These are phyloP conservation scores for Folsomia candida DNA, from an alignment of 2,888 invertebrate genomes.

Conservation along the genomic window DNA sequence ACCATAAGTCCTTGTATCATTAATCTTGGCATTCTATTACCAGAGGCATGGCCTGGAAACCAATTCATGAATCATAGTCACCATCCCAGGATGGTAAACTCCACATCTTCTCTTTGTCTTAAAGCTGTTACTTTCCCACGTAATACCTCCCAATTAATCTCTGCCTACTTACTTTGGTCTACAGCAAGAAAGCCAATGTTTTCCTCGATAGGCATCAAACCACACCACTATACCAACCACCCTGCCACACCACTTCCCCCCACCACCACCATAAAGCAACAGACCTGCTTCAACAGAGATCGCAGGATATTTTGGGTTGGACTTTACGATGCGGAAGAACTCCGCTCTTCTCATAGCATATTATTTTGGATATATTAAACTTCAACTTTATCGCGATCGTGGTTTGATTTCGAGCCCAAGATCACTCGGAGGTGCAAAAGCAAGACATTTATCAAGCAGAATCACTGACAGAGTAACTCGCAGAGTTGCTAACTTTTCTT, in stretches of 20 bases:
- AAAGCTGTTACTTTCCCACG: slow-evolving; percentile 18
- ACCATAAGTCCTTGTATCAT: slow-evolving; percentile 32
- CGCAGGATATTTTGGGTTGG: not conserved
- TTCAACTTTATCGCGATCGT: not conserved
- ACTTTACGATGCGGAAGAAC: not conserved
- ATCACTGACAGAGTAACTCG: slow-evolving; percentile 9
- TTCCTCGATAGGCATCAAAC: not conserved
- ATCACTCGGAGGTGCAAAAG: slow-evolving; percentile 15
- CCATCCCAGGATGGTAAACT: too few species aligned
- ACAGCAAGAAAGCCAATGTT: slow-evolving; percentile 10
- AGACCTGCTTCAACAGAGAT: not conserved
- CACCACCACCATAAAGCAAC: not conserved
- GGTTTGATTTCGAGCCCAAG: not conserved
- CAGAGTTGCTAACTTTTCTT: not conserved
- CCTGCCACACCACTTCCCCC: not conserved
- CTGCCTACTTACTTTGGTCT: slow-evolving; percentile 18
- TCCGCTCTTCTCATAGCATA: not conserved
- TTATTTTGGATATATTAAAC: not conserved
- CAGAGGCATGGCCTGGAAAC: slow-evolving; percentile 28
- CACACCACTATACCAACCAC: not conserved
- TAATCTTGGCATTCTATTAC: slow-evolving; percentile 45
- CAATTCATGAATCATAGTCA: slow-evolving; percentile 31
- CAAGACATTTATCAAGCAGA: slow-evolving; percentile 17
- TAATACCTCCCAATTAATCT: slow-evolving; percentile 22
- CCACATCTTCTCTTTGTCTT: slow-evolving; percentile 17